Percentiles rank a stretch among this genome's conserved stretches.
Conservation (phyloP, 2,113 vertebrate species). For the Dromiciops gliroides region DNA sequence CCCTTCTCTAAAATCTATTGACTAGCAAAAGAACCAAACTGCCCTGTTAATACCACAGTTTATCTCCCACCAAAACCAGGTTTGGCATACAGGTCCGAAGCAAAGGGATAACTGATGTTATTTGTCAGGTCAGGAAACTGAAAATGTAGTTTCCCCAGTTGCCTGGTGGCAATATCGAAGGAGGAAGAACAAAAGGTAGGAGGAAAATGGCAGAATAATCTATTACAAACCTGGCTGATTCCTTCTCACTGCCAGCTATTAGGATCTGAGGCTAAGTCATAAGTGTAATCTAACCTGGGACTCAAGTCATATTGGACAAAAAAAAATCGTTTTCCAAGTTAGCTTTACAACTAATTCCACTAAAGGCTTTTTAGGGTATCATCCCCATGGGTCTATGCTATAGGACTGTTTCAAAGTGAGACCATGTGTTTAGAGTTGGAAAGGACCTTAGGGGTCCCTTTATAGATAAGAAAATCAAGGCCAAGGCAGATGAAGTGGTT, state of each 20-base stretch:
- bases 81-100: constrained; percentile 47
- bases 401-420: neutral
- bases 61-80: constrained; percentile 55
- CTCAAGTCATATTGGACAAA: neutral
- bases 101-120: neutral
- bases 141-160: constrained; percentile 8
- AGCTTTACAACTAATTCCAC: neutral
- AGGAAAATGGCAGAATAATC: neutral
- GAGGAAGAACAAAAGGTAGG: constrained; percentile 18
- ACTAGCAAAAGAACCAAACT: constrained; percentile 57
- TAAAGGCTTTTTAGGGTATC: neutral
- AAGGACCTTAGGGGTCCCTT: neutral
- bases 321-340: neutral
- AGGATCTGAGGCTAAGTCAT: neutral
- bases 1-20: constrained; percentile 48
- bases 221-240: constrained; percentile 5
- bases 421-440: neutral
- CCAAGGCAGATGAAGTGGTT: neutral
- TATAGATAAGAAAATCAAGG: neutral
- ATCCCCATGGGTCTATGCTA: neutral
- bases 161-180: neutral
- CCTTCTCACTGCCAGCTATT: neutral
- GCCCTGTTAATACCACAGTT: constrained; percentile 52
- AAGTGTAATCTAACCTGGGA: neutral
- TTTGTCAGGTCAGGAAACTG: constrained; percentile 15